Percentiles rank a stretch among this genome's conserved stretches.
Conservation (phyloP, 1,140 invertebrate species). For the Lethrus apterus region DNA sequence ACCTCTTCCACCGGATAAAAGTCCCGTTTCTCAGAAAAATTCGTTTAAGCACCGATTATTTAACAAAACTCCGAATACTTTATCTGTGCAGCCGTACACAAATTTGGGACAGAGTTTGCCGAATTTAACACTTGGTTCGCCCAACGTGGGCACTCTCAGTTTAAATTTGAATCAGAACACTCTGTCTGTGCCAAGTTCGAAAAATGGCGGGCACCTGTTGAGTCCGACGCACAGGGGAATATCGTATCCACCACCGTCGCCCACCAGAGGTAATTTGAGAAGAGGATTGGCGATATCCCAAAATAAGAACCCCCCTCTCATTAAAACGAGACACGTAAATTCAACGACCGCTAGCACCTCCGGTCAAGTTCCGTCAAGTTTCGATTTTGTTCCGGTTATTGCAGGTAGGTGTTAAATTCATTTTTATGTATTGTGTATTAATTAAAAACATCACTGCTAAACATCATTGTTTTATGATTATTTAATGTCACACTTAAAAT, state of each 20-base stretch:
- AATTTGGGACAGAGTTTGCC: constrained; percentile 66
- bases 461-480: too few species aligned
- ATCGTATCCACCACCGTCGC: constrained; percentile 70
- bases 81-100: constrained; percentile 63
- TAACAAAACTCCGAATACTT: constrained; percentile 58
- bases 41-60: constrained; percentile 37
- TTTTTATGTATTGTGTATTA: too few species aligned
- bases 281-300: constrained; percentile 60
- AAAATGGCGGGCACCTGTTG: constrained; percentile 43
- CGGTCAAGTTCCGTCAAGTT: constrained; percentile 34
- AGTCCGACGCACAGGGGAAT: constrained; percentile 55
- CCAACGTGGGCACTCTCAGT: constrained; percentile 43
- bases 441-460: too few species aligned
- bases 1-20: constrained; percentile 35
- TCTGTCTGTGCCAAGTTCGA: constrained; percentile 46
- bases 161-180: constrained; percentile 47
- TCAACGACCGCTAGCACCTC: constrained; percentile 30
- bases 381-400: constrained; percentile 42
- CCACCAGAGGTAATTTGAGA: constrained; percentile 58
- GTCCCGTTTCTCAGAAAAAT: constrained; percentile 36
- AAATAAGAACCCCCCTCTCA: constrained; percentile 65
- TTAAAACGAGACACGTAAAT: constrained; percentile 53
- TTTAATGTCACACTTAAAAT: too few species aligned
- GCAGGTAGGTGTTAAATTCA: constrained; percentile 40
- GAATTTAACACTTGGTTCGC: constrained; percentile 54